These are phyloP conservation scores for Parnassius mnemosyne DNA, from an alignment of 2,888 invertebrate species.

Conservation along the genomic window DNA sequence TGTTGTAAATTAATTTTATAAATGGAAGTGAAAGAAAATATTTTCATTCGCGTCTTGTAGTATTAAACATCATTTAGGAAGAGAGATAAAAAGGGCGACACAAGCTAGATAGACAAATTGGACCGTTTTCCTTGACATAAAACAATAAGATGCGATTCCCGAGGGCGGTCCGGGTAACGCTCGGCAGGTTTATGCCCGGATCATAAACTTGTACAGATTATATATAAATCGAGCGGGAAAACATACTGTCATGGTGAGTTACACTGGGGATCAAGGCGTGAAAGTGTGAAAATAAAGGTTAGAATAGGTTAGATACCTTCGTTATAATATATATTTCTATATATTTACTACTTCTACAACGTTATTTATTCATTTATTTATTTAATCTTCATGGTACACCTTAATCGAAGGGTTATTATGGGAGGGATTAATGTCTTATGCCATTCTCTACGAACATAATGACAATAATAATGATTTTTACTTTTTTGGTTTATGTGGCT, in stretches of 20 bases:
- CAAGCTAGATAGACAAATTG: slow-evolving; percentile 57
- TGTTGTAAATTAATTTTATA: neutral
- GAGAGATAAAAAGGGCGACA: slow-evolving; percentile 58
- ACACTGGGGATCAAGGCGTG: slow-evolving; percentile 1
- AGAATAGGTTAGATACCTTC: neutral
- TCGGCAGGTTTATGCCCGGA: slow-evolving; percentile 39
- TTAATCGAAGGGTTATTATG: no score
- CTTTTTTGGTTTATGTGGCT: no score
- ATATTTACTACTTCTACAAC: no score
- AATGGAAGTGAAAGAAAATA: slow-evolving; percentile 1
- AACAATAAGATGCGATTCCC: slow-evolving; percentile 53
- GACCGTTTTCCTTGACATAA: slow-evolving; percentile 51
- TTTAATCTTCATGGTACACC: no score
- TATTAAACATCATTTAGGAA: slow-evolving; percentile 2
- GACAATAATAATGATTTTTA: no score
- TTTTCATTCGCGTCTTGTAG: slow-evolving; percentile 6
- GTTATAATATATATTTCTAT: no score
- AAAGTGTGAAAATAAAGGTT: neutral
- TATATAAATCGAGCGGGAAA: slow-evolving; percentile 45
- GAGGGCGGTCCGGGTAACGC: slow-evolving; percentile 30
- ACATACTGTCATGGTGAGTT: slow-evolving; percentile 17
- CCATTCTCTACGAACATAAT: no score
- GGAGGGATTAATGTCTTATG: no score
- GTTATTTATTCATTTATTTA: no score
- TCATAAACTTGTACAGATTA: slow-evolving; percentile 44